Conservation (phyloP, 2,888 invertebrate genomes). For the Ornithoptera alexandrae region DNA sequence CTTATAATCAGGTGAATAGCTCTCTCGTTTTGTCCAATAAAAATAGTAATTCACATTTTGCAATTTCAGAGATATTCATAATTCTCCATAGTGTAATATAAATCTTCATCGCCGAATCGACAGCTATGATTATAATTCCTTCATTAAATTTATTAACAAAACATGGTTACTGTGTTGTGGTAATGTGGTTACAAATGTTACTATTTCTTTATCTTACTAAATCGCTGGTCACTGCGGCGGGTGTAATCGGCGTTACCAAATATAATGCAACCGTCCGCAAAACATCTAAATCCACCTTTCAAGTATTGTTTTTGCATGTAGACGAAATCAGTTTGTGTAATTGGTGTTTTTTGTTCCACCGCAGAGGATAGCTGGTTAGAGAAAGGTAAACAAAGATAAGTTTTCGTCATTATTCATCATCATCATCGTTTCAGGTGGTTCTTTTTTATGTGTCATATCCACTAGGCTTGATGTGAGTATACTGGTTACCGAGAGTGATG, state of each 20-base stretch:
- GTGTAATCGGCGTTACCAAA: slow-evolving; percentile 13
- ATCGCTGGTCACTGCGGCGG: slow-evolving; percentile 5
- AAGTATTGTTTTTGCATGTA: background rate
- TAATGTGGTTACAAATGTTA: slow-evolving; percentile 23
- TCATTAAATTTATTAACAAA: background rate
- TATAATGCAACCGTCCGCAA: slow-evolving; percentile 7
- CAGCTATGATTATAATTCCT: background rate
- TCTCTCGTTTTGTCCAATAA: background rate
- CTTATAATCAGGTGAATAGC: too few species aligned
- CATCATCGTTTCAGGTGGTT: too few species aligned
- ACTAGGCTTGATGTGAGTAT: too few species aligned
- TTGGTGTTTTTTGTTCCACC: background rate
- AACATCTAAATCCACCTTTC: background rate
- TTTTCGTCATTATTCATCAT: too few species aligned
- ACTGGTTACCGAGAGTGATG: too few species aligned
- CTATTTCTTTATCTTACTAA: slow-evolving; percentile 27
- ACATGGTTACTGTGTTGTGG: slow-evolving; percentile 12
- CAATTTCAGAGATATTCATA: too few species aligned
- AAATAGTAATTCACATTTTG: background rate
- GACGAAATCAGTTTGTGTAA: background rate
- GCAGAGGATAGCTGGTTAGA: background rate
- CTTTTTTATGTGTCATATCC: too few species aligned
- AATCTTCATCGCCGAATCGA: background rate
- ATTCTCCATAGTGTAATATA: background rate
- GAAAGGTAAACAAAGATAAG: background rate